Base-by-base conservation (phyloP, 2,113 vertebrate species). In the Orthochromis indermauri region DNA sequence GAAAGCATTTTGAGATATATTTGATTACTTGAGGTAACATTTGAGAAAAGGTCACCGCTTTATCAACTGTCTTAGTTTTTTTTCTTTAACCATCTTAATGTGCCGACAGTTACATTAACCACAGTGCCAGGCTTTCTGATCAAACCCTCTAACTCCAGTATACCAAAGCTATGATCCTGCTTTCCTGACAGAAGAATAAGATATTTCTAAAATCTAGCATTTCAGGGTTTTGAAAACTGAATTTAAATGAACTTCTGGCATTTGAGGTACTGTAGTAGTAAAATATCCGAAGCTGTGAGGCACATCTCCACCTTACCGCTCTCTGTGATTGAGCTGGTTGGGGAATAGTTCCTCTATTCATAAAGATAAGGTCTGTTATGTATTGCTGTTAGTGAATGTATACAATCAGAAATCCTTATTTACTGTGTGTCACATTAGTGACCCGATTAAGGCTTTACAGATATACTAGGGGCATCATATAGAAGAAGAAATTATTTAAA, bases 121-220 rank as follows among this genome's bases (percentile, higher is more conserved):
- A 57, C 78, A 82, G 82, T 88, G 89, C 88, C 86, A 73, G 26
- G 49, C 80, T 89, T 84, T 26, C 19, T 51, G 63, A 80, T 85
- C 66, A 61, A 63, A 90, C 80, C 21, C 37, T 19, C 33, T 68
- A 68, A 19, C 13, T 42, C 26, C 55, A 47, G 14, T 54, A 78
- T 55, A 80, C 90, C 92, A 93, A 93, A 93, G 92, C 82, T 90
- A 88, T 49, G n/a, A 81, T 83, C 63, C 21, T 31, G 21, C 47
- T 86, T 76, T 78, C 73, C 59, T 68, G 45, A 79, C 28, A 59
- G 84, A 66, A 28, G 19, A 88, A 49, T 76, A 45, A n/a, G 54
- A 84, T 66, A 35, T 81, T 86, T 82, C 14, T 31, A 26, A 68
- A 81, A 66, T 81, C 24, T 21, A 37, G 6, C 71, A 16, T 59